phyloP scores from a whole-genome alignment of 1,140 invertebrate genomes.

The Lethocerus indicus region DNA sequence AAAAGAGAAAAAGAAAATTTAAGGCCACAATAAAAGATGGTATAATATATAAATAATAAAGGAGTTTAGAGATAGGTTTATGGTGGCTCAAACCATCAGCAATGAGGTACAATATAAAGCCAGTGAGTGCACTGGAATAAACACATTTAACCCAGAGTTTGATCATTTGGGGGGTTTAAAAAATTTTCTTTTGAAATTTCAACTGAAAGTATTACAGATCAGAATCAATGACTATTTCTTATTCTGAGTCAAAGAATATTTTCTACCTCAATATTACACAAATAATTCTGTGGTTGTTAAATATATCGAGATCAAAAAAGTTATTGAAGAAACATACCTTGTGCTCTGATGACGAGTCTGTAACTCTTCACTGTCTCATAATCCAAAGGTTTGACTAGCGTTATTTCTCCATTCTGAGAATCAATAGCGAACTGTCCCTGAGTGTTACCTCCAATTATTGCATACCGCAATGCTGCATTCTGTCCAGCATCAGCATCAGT shows the following conservation, averaged over 20 bases:
- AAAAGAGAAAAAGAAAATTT: constrained; percentile 13
- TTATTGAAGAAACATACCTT: constrained; percentile 31
- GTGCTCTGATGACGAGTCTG: constrained; percentile 75
- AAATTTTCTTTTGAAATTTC: background rate
- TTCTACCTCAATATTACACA: too few species aligned
- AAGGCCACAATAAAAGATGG: too few species aligned
- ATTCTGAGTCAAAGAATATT: too few species aligned
- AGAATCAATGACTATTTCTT: too few species aligned
- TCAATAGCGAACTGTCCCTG: constrained; percentile 89
- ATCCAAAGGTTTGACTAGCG: constrained; percentile 72
- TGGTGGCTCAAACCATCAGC: background rate
- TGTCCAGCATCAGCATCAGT: constrained; percentile 75
- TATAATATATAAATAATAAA: too few species aligned
- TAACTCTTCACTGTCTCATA: constrained; percentile 76
- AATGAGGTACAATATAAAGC: background rate
- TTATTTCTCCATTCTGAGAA: constrained; percentile 77
- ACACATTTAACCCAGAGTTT: background rate
- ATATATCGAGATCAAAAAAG: too few species aligned
- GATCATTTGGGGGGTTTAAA: background rate
- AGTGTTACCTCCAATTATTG: constrained; percentile 86
- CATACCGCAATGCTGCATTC: constrained; percentile 84
- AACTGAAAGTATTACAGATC: background rate
- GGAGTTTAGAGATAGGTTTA: too few species aligned
- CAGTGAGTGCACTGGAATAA: background rate
- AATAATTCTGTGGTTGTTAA: too few species aligned